Evolutionary conservation across 1,140 invertebrate genomes (phyloP), one percentile per base, ranked within the genome.

Genomic region (Acromyrmex charruanus): DNA sequence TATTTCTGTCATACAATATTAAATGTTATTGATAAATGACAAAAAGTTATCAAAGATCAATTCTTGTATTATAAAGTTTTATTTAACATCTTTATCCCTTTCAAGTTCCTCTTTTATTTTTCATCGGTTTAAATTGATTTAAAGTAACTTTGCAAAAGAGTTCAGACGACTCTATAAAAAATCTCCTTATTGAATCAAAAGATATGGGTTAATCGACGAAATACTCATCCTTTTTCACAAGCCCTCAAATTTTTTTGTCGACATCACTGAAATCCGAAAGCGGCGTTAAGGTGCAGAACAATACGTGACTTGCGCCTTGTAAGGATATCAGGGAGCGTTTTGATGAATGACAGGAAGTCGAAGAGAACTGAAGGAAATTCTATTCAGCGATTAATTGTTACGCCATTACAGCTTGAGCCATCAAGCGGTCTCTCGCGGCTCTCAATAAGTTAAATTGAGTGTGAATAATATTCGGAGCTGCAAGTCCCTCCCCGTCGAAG

Each of bases 381-480:
- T 86, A 91, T 92, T 88, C 86, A 88, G 71, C 85, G 92, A 91
- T 93, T 92, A 92, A 93, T 93, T 89, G 89, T 92, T 91, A 92
- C 86, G 91, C 86, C 86, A 89, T 93, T 92, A 91, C 89, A 90
- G 84, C 66, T 85, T 58, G 65, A 86, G 63, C 85, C 88, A 88
- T 89, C 87, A 72, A 88, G 85, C 84, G 81, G 88, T 77, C 72
- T 88, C 65, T 85, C 74, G 55, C 58, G 87, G 31, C 68, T 77
- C 80, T 92, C 91, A 88, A 88, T 91, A 90, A 92, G 89, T 92
- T 93, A 86, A 93, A 93, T 93, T 90, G 92, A 93, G 91, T 77
- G 92, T 92, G 87, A 92, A 85, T 93, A 93, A 93, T 93, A 91
- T 92, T 92, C 63, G 82, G 90, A 93, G 86, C 82, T 89, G 74